phyloP scores from a whole-genome alignment of 2,113 vertebrate genomes.

The Amia ocellicauda region DNA sequence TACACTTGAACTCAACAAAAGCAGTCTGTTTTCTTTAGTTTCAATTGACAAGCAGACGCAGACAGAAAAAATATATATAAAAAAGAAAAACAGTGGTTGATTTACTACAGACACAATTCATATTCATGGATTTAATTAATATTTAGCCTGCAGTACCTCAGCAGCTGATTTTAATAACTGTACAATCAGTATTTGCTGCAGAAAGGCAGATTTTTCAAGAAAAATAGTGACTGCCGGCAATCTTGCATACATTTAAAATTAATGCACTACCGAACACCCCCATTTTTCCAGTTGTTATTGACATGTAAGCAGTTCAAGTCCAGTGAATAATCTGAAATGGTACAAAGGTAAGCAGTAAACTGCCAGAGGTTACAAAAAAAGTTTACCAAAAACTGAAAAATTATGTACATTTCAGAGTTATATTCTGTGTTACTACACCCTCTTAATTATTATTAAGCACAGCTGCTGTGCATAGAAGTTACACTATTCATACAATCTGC shows the following conservation, averaged over 20 bases:
- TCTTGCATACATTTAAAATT: slow-evolving; percentile 16
- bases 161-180: slow-evolving; percentile 25
- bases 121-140: slow-evolving; percentile 31
- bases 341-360: too few relatives aligned
- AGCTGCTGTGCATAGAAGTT: too few relatives aligned
- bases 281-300: too few relatives aligned
- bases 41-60: not conserved
- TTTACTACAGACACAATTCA: slow-evolving; percentile 20
- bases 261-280: not conserved
- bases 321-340: too few relatives aligned
- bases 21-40: not conserved
- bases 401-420: slow-evolving; percentile 19
- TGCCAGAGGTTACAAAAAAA: too few relatives aligned
- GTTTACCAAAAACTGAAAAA: too few relatives aligned
- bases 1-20: too few relatives aligned
- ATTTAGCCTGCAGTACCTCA: slow-evolving; percentile 21
- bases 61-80: not conserved
- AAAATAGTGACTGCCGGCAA: slow-evolving; percentile 12
- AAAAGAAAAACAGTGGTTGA: not conserved
- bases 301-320: too few relatives aligned
- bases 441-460: too few relatives aligned
- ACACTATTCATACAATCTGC: too few relatives aligned
- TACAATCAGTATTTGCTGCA: slow-evolving; percentile 24
- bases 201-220: not conserved
- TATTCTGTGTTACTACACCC: too few relatives aligned